Percentiles rank a stretch among this genome's conserved stretches.
Conservation (phyloP, 1,140 invertebrate genomes). For the Diorhabda elongata region DNA sequence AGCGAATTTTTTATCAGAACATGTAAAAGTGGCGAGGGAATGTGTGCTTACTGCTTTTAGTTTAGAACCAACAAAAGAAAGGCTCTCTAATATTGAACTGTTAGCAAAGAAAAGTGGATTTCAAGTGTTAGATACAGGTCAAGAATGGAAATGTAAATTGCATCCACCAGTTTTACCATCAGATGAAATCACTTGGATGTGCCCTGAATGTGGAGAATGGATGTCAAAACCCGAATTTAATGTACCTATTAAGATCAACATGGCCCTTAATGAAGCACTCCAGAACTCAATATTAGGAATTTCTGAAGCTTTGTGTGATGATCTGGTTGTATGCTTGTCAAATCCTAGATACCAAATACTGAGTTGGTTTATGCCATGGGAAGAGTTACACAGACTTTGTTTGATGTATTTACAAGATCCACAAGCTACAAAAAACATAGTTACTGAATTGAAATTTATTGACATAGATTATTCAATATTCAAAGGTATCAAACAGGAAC, state of each 20-base stretch:
- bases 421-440: conserved; percentile 55
- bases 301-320: conserved; percentile 57
- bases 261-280: conserved; percentile 41
- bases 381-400: conserved; percentile 55
- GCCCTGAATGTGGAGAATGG: conserved; percentile 39
- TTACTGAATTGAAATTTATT: conserved; percentile 60
- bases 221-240: conserved; percentile 36
- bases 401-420: conserved; percentile 57
- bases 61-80: conserved; percentile 55
- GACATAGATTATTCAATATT: conserved; percentile 65
- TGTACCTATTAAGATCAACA: conserved; percentile 39
- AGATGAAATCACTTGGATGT: conserved; percentile 40
- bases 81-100: conserved; percentile 52
- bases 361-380: conserved; percentile 59
- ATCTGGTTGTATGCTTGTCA: conserved; percentile 58
- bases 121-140: conserved; percentile 39
- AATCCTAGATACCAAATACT: conserved; percentile 60
- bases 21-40: conserved; percentile 57
- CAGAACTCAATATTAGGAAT: conserved; percentile 52
- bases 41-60: conserved; percentile 65
- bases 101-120: conserved; percentile 55
- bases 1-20: conserved; percentile 54
- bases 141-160: conserved; percentile 43
- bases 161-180: conserved; percentile 35
- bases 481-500: conserved; percentile 52